Evolutionary conservation across 2,797 vertebrate genomes (phyloP), one percentile per base, ranked within the genome.

Genomic region (Pseudocheirus occidentalis): DNA sequence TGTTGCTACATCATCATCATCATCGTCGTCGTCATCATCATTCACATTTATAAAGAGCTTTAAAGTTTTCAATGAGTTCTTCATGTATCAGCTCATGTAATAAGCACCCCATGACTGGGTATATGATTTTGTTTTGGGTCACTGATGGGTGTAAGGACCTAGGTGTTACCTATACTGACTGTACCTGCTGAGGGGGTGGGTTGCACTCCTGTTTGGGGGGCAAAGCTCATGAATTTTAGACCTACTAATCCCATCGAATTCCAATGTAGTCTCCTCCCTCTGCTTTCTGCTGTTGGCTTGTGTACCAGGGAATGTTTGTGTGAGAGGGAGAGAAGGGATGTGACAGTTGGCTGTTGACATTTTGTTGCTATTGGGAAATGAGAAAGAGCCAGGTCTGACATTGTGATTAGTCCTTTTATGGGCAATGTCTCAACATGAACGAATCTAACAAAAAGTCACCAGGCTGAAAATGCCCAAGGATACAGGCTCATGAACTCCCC

Each of bases 291-390:
- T 50, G 31, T 92, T 96, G 95, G 96, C 94, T 55, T 92, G 55
- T 56, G 58, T 90, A 96, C 93, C 87, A 94, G 93, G 95, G 96
- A 93, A 56, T 93, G 81, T 95, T 95, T 95, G 93, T 53, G 58
- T 91, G 94, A 92, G 6, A 95, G 91, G 1, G 94, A 93, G 73
- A 90, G 97, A 96, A 97, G 96, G 97, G 92, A 97, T 98, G 96
- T 93, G 98, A 97, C 98, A 98, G 96, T 97, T 97, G 96, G 96
- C 95, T 97, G 94, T 55, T 90, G 96, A 95, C 92, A 96, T 91
- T 87, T 5, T 95, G 62, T 57, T 95, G 54, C 91, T 97, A 40
- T 95, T 95, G 95, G 92, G 94, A 95, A 92, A 97, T 92, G 46
- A 96, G 59, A 95, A 55, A 87, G 55, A 57, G 96, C 97, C 94